Conservation (phyloP, 2,888 invertebrate genomes). For the Aphidoletes aphidimyza region DNA sequence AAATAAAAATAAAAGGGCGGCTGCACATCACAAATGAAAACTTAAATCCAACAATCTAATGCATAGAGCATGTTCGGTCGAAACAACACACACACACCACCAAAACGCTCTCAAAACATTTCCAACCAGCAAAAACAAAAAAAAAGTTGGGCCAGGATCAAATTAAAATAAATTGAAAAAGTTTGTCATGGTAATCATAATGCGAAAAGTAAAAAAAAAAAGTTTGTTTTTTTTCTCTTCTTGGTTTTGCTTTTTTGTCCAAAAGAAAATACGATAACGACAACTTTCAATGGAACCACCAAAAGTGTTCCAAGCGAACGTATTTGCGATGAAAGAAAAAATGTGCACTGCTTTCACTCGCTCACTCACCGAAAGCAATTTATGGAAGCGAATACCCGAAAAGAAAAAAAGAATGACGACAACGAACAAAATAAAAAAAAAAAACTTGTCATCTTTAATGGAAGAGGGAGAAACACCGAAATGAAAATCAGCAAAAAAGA, state of each 20-base stretch:
- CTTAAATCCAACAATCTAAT: neutral
- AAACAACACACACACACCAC: no score
- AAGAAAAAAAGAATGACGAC: no score
- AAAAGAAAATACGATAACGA: constrained; percentile 45
- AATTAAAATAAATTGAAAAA: constrained; percentile 54
- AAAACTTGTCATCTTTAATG: constrained; percentile 31
- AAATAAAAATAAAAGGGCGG: neutral
- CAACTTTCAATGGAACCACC: constrained; percentile 41
- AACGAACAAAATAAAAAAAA: neutral
- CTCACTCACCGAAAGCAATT: constrained; percentile 14
- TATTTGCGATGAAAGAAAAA: neutral
- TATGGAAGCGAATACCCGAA: neutral
- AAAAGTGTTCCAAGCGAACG: neutral
- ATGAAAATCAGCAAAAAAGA: neutral
- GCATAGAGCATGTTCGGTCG: neutral
- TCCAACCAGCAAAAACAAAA: neutral
- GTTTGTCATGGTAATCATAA: constrained; percentile 53
- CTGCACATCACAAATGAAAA: constrained; percentile 8
- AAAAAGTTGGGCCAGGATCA: constrained; percentile 28
- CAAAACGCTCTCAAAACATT: no score
- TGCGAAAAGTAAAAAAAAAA: constrained; percentile 52
- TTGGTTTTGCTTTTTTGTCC: neutral
- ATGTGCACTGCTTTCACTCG: neutral
- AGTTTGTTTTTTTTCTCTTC: neutral
- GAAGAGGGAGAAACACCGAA: neutral